Percentiles rank a stretch among this genome's conserved stretches.
These are phyloP conservation scores for Cataglyphis albicans DNA, from an alignment of 2,888 invertebrate species.

Conservation along the genomic window DNA sequence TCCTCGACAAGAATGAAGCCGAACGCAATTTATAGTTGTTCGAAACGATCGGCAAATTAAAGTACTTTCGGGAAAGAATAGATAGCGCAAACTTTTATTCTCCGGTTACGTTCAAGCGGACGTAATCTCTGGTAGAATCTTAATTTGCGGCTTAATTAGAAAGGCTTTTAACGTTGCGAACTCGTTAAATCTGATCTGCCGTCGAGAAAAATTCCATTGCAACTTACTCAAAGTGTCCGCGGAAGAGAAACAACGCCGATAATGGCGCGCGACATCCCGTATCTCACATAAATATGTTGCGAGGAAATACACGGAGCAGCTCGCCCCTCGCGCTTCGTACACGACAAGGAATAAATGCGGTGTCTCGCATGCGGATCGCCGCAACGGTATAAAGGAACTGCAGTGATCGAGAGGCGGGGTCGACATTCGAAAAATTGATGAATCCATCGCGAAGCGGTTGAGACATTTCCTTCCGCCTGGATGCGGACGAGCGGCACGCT, in stretches of 20 bases:
- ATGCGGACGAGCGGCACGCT: slow-evolving; percentile 17
- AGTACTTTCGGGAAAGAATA: slow-evolving; percentile 24
- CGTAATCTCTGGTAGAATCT: slow-evolving; percentile 34
- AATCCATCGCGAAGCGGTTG: slow-evolving; percentile 1
- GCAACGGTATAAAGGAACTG: not conserved
- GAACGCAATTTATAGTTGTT: slow-evolving; percentile 36
- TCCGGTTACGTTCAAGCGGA: slow-evolving; percentile 26
- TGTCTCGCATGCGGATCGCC: slow-evolving; percentile 27
- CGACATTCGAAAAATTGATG: slow-evolving; percentile 36
- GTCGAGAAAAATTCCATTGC: not conserved
- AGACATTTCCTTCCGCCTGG: slow-evolving; percentile 32
- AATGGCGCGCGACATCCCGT: not conserved
- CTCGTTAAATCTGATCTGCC: slow-evolving; percentile 24
- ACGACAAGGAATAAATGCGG: not conserved
- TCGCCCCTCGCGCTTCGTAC: not conserved
- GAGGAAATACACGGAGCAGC: not conserved
- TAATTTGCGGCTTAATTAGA: slow-evolving; percentile 42
- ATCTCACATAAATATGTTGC: slow-evolving; percentile 9
- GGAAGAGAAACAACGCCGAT: not conserved
- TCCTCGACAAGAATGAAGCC: slow-evolving; percentile 17
- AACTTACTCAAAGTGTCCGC: slow-evolving; percentile 8
- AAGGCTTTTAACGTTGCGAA: slow-evolving; percentile 31
- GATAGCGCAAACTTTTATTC: slow-evolving; percentile 33
- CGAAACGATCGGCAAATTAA: slow-evolving; percentile 43
- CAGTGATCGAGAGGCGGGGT: not conserved